These are phyloP conservation scores for Tiliqua scincoides DNA, from an alignment of 2,113 vertebrate species.

Conservation along the genomic window DNA sequence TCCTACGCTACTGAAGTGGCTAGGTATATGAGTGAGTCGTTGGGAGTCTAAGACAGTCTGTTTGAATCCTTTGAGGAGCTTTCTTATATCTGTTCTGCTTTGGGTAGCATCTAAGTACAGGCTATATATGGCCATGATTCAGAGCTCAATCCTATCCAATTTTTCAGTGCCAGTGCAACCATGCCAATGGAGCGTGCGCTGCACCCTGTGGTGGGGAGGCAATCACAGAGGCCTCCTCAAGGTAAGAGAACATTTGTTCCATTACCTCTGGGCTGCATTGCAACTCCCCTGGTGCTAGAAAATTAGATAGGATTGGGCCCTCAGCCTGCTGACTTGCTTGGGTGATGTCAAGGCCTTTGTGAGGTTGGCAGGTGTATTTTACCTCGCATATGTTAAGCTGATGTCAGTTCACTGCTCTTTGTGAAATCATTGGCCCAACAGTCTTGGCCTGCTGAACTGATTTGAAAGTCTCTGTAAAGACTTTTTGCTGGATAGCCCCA, in stretches of 20 bases:
- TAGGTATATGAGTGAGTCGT: neutral
- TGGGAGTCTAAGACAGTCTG: neutral
- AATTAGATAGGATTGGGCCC: too few species aligned
- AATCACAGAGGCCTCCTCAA: too few species aligned
- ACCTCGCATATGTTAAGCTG: constrained; percentile 4
- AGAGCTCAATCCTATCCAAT: too few species aligned
- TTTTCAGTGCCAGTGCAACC: too few species aligned
- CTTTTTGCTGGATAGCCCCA: neutral
- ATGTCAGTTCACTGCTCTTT: constrained; percentile 12
- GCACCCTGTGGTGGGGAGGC: too few species aligned
- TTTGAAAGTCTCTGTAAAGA: neutral
- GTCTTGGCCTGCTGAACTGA: neutral
- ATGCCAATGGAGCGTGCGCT: too few species aligned
- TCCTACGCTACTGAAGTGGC: neutral
- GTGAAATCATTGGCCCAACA: constrained; percentile 11
- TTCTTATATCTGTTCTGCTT: neutral
- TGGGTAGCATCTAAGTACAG: neutral
- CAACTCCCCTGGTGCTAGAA: too few species aligned
- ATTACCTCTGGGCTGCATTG: too few species aligned
- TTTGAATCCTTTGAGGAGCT: neutral
- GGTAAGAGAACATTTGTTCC: too few species aligned
- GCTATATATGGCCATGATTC: neutral
- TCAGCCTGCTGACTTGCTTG: neutral
- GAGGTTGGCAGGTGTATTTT: neutral
- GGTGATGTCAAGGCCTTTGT: neutral